Evolutionary conservation across 2,113 vertebrate genomes (phyloP).

Genomic region (Ivindomyrus marchei): DNA sequence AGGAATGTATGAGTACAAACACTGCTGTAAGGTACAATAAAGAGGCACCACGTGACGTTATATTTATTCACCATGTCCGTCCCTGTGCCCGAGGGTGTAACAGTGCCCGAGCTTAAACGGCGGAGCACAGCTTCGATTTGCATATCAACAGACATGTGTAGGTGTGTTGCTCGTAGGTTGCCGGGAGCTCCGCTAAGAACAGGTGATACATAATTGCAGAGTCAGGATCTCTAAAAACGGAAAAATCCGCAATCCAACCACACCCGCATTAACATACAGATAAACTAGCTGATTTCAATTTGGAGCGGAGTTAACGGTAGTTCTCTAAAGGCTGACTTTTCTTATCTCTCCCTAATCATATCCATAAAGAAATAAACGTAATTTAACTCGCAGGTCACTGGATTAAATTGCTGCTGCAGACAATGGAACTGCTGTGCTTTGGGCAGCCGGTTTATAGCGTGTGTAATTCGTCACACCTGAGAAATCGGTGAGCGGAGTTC

Average conservation of each 20-base stretch:
- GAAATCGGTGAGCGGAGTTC: not conserved
- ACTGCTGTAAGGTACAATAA: not conserved
- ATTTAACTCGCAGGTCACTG: not conserved
- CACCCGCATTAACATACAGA: not conserved
- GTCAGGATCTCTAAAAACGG: not conserved
- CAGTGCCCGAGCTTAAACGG: not conserved
- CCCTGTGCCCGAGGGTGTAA: not conserved
- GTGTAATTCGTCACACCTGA: not conserved
- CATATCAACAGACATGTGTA: conserved; percentile 17
- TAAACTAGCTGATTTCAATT: not conserved
- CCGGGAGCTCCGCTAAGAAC: not conserved
- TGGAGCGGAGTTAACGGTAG: not conserved
- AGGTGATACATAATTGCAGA: not conserved
- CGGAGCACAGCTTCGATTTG: not conserved
- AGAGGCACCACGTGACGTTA: not conserved
- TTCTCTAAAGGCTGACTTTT: not conserved
- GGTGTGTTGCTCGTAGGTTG: not conserved
- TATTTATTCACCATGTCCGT: not conserved
- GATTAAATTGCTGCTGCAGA: not conserved
- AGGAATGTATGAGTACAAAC: not conserved
- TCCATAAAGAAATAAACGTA: not conserved
- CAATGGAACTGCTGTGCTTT: not conserved
- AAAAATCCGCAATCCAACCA: not conserved
- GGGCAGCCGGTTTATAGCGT: not conserved
- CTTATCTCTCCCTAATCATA: not conserved